A percentile compares a stretch with the other conserved stretches of the same genome.
Conservation (phyloP, 1,140 invertebrate species). For the Tenebrio molitor region DNA sequence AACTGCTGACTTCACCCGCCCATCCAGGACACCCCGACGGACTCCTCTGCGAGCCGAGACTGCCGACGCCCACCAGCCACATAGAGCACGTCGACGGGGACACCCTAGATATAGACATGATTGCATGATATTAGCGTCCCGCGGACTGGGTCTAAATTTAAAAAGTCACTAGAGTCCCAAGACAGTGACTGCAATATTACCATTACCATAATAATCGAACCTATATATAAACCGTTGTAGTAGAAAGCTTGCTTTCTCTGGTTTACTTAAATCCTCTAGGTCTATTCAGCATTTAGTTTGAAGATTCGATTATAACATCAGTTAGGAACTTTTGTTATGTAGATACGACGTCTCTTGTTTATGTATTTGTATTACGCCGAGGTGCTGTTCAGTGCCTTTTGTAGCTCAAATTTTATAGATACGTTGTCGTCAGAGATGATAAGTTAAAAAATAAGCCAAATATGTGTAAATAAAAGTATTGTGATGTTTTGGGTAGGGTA, state of each 20-base stretch:
- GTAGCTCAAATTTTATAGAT: conserved; percentile 49
- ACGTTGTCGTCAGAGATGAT: conserved; percentile 21
- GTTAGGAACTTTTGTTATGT: conserved; percentile 31
- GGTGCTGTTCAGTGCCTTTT: conserved; percentile 2
- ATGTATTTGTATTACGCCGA: conserved; percentile 31
- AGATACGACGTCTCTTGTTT: conserved; percentile 12
- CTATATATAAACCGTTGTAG: conserved; percentile 22
- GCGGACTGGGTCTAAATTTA: neutral
- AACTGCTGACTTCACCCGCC: conserved; percentile 59
- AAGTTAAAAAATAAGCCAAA: conserved; percentile 45
- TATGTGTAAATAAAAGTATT: conserved; percentile 49
- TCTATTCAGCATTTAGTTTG: conserved; percentile 34
- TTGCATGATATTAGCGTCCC: conserved; percentile 61
- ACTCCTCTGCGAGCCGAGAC: conserved; percentile 60
- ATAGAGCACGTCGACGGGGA: conserved; percentile 64
- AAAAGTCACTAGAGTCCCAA: conserved; percentile 25
- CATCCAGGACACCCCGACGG: conserved; percentile 59
- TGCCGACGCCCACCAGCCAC: conserved; percentile 64
- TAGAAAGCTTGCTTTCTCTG: conserved; percentile 35
- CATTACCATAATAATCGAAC: conserved; percentile 46
- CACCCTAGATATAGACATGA: conserved; percentile 66
- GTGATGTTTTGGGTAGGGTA: conserved; percentile 50
- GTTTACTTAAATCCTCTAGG: conserved; percentile 37
- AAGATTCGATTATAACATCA: conserved; percentile 34
- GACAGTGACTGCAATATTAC: conserved; percentile 47